These are phyloP conservation scores for Scylla paramamosain DNA, from an alignment of 1,140 invertebrate genomes.

Conservation along the genomic window DNA sequence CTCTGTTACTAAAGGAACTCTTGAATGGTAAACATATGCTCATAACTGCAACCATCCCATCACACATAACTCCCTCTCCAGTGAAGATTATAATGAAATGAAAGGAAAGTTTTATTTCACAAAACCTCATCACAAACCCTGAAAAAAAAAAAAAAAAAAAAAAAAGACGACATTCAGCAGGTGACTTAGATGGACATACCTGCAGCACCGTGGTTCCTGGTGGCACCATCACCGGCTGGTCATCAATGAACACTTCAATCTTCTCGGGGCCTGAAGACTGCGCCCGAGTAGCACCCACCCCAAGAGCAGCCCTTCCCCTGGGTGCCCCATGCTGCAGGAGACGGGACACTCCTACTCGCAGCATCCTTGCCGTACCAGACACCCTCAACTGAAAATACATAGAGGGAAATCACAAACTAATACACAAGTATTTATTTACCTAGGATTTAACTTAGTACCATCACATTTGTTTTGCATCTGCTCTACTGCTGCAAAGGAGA, in stretches of 20 bases:
- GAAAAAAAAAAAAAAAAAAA: constrained; percentile 82
- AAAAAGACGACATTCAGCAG: too few species aligned
- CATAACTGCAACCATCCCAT: constrained; percentile 90
- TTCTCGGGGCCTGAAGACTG: constrained; percentile 85
- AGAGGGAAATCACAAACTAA: too few species aligned
- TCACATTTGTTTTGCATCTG: too few species aligned
- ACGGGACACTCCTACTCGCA: constrained; percentile 79
- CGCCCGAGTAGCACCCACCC: constrained; percentile 84
- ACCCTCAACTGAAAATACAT: too few species aligned
- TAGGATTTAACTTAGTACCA: too few species aligned
- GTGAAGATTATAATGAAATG: constrained; percentile 84
- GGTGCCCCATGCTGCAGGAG: constrained; percentile 95
- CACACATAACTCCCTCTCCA: constrained; percentile 95
- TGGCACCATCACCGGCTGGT: constrained; percentile 94
- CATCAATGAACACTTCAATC: constrained; percentile 99
- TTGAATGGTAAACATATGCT: neutral
- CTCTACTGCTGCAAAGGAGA: too few species aligned
- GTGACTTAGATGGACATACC: constrained; percentile 82
- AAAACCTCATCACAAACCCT: constrained; percentile 79
- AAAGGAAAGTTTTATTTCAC: too few species aligned
- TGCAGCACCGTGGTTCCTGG: constrained; percentile 99
- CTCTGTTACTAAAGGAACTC: too few species aligned
- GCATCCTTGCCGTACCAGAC: constrained; percentile 80
- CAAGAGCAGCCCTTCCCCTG: constrained; percentile 85
- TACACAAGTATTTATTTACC: too few species aligned